Evolutionary conservation across 2,797 vertebrate genomes (phyloP).

Genomic region (Phrynocephalus guinanensis): DNA sequence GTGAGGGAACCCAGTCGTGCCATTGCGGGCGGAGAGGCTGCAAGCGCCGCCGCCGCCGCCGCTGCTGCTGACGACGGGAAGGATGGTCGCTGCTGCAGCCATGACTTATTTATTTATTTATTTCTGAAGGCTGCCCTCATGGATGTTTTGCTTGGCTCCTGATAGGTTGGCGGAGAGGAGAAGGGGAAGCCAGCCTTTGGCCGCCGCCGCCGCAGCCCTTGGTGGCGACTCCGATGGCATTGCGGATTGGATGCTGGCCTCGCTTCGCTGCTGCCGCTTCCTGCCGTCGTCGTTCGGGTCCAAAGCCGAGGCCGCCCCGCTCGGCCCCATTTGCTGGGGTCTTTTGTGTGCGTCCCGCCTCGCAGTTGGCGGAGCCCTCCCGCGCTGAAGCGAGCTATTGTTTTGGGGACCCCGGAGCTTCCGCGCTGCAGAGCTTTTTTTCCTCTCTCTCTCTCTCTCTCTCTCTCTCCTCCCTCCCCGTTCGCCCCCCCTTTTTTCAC

Average conservation of each 20-base stretch:
- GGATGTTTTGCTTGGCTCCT: slow-evolving; percentile 82
- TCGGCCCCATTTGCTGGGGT: slow-evolving; percentile 76
- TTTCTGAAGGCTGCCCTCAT: slow-evolving; percentile 72
- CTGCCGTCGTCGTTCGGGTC: slow-evolving; percentile 80
- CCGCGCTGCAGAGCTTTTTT: slow-evolving; percentile 84
- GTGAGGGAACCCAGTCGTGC: slow-evolving; percentile 29
- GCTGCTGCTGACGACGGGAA: slow-evolving; percentile 62
- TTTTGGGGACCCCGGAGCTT: slow-evolving; percentile 84
- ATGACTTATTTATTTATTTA: slow-evolving; percentile 55
- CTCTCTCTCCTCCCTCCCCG: slow-evolving; percentile 53
- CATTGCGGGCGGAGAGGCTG: slow-evolving; percentile 55
- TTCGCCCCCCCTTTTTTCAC: slow-evolving; percentile 41
- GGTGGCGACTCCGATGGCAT: slow-evolving; percentile 80
- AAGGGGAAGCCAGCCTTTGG: slow-evolving; percentile 61
- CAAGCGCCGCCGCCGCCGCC: slow-evolving; percentile 72
- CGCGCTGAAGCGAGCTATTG: slow-evolving; percentile 92
- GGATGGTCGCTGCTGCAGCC: slow-evolving; percentile 82
- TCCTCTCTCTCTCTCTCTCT: too few relatives aligned
- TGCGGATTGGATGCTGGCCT: slow-evolving; percentile 59
- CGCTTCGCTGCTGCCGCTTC: slow-evolving; percentile 62
- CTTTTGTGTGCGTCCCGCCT: slow-evolving; percentile 86
- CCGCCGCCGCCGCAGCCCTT: slow-evolving; percentile 78
- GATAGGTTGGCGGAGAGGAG: slow-evolving; percentile 72
- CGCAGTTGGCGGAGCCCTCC: slow-evolving; percentile 83
- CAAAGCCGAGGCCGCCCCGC: slow-evolving; percentile 75